phyloP scores from a whole-genome alignment of 2,113 vertebrate species.

The Charina bottae region DNA sequence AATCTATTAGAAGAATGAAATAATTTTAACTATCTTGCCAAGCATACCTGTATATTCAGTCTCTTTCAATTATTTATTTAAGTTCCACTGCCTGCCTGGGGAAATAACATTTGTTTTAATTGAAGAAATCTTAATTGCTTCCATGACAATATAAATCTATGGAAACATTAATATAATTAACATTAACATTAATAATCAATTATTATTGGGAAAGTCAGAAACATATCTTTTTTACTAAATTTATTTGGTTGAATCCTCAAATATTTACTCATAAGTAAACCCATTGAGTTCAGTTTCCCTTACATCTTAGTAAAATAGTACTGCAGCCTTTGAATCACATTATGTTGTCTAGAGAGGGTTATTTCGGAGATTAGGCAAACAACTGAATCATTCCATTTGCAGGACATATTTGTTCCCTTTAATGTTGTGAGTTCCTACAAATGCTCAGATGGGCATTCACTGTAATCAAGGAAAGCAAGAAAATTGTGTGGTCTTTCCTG shows the following conservation, averaged over 20 bases:
- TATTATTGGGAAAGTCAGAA: not conserved
- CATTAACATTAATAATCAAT: too few relatives aligned
- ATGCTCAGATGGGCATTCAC: not conserved
- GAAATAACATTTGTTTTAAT: constrained; percentile 18
- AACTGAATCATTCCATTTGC: not conserved
- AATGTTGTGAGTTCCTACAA: not conserved
- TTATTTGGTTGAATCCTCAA: not conserved
- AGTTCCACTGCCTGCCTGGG: not conserved
- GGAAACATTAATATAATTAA: too few relatives aligned
- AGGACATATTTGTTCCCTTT: not conserved
- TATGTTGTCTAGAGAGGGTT: not conserved
- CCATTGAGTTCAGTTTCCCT: not conserved
- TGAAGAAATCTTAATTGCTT: constrained; percentile 33
- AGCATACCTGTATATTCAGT: not conserved
- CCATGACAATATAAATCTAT: constrained; percentile 10
- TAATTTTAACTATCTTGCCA: not conserved
- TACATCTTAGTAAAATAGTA: not conserved
- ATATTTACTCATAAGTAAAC: constrained; percentile 1
- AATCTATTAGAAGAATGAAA: constrained; percentile 13
- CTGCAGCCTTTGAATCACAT: not conserved
- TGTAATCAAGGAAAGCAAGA: not conserved
- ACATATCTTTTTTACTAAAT: not conserved
- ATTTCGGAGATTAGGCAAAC: not conserved
- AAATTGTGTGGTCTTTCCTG: not conserved
- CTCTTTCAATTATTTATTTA: not conserved